These are phyloP conservation scores for Amphipyra berbera DNA, from an alignment of 2,888 invertebrate genomes.

Conservation along the genomic window DNA sequence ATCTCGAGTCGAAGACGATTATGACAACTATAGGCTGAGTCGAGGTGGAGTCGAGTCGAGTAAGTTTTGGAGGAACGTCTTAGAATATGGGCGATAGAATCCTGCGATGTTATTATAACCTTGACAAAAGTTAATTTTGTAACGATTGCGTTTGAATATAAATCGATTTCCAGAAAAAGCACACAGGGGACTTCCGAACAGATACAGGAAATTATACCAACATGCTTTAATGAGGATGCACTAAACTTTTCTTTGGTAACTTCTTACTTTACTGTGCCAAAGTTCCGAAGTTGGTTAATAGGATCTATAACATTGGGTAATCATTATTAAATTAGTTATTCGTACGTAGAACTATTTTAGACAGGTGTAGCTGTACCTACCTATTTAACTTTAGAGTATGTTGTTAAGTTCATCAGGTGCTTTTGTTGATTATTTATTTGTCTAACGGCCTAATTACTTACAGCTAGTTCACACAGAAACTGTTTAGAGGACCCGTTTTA, in stretches of 20 bases:
- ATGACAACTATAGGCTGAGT: too few relatives aligned
- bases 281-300: conserved; percentile 30
- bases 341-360: conserved; percentile 15
- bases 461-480: too few relatives aligned
- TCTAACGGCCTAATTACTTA: too few relatives aligned
- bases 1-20: too few relatives aligned
- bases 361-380: not conserved
- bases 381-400: not conserved
- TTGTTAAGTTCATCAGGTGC: not conserved
- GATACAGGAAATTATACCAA: too few relatives aligned
- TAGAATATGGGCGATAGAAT: too few relatives aligned
- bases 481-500: too few relatives aligned
- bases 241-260: conserved; percentile 18
- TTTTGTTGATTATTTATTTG: too few relatives aligned
- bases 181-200: too few relatives aligned
- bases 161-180: not conserved
- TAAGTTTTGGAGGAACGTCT: too few relatives aligned
- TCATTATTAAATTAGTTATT: conserved; percentile 31
- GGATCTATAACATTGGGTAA: conserved; percentile 27
- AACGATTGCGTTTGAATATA: not conserved
- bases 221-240: not conserved
- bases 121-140: not conserved
- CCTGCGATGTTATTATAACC: too few relatives aligned
- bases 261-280: conserved; percentile 7
- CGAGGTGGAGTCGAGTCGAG: too few relatives aligned